Conservation (phyloP, 2,113 vertebrate species). For the Sander lucioperca region DNA sequence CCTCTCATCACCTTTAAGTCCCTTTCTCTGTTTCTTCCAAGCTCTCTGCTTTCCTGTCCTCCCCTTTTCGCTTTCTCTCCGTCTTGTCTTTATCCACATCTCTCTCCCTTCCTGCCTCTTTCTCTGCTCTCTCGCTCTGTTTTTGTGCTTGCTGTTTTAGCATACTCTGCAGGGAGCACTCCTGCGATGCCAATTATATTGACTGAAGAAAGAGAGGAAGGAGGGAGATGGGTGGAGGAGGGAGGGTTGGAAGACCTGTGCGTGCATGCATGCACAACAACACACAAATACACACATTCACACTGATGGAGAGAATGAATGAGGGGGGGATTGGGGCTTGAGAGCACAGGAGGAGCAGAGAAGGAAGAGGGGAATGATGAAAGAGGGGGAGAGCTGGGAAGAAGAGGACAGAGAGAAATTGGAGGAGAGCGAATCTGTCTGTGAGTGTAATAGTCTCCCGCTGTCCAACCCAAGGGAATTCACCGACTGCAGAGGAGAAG, state of each 20-base stretch:
- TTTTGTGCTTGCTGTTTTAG: slow-evolving; percentile 80
- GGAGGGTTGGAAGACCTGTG: slow-evolving; percentile 55
- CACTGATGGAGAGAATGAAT: slow-evolving; percentile 45
- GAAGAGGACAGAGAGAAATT: slow-evolving; percentile 83
- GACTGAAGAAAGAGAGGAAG: slow-evolving; percentile 75
- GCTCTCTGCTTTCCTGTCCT: slow-evolving; percentile 49
- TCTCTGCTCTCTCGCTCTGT: slow-evolving; percentile 61
- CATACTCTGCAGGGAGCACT: slow-evolving; percentile 83
- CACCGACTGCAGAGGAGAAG: slow-evolving; percentile 71
- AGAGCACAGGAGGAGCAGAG: slow-evolving; percentile 23
- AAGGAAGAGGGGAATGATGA: slow-evolving; percentile 57
- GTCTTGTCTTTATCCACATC: slow-evolving; percentile 59
- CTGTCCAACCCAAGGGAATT: slow-evolving; percentile 79
- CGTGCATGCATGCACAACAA: slow-evolving; percentile 26
- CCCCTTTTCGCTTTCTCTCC: slow-evolving; percentile 31
- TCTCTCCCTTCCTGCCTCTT: slow-evolving; percentile 53
- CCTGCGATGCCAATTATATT: slow-evolving; percentile 85
- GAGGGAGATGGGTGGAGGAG: slow-evolving; percentile 10
- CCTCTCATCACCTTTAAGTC: slow-evolving; percentile 48
- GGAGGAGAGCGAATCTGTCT: slow-evolving; percentile 83
- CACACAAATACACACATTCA: slow-evolving; percentile 61
- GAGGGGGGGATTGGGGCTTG: slow-evolving; percentile 30
- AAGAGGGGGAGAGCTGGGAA: slow-evolving; percentile 60
- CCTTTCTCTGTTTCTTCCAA: slow-evolving; percentile 27
- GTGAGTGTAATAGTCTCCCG: slow-evolving; percentile 84